Base-by-base conservation (phyloP, 2,797 vertebrate genomes). In the Acanthurus tractus region DNA sequence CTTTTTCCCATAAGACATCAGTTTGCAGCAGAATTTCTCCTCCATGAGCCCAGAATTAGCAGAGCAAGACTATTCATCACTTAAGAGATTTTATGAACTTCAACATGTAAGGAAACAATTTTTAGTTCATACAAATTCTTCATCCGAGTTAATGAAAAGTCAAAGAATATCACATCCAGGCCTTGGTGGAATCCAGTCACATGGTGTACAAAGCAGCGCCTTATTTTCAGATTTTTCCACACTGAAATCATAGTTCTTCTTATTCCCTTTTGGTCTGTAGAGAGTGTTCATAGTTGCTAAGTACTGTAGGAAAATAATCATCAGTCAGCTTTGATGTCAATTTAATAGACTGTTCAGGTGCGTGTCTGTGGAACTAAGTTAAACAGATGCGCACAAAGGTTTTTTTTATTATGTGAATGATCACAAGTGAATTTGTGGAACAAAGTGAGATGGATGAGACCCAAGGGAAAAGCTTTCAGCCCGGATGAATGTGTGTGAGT, bases 381-480 rank as follows among this genome's bases (percentile, higher is more conserved):
- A 86, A 93, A 91, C 91, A 90, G 83, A 91, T 88, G 85, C 85
- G 91, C 71, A 52, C 63, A 76, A 17, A 63, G 74, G 50, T 75
- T 75, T 75, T 20, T 78, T 66, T 76, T 74, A 79, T 76, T 74
- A 79, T 83, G 76, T 87, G 83, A 89, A 84, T 36, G 61, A 86
- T 90, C 81, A 76, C 53, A 81, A 85, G 88, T 46, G 66, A 89
- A 82, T 90, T 90, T 91, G 82, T 84, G 87, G 86, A 92, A 90
- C 89, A 86, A 92, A 94, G 93, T 94, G 92, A 94, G 90, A 94
- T 75, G 55, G 82, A 95, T 89, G 90, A 87, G 89, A 83, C 92
- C 82, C 90, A 15, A 23, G 90, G 88, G 93, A 77, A 77, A 81
- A 77, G 85, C 81, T 84, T 91, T 93, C 79, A 89, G 77, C 75